These are phyloP conservation scores for Hypothenemus hampei DNA, from an alignment of 1,140 invertebrate species.

Conservation along the genomic window DNA sequence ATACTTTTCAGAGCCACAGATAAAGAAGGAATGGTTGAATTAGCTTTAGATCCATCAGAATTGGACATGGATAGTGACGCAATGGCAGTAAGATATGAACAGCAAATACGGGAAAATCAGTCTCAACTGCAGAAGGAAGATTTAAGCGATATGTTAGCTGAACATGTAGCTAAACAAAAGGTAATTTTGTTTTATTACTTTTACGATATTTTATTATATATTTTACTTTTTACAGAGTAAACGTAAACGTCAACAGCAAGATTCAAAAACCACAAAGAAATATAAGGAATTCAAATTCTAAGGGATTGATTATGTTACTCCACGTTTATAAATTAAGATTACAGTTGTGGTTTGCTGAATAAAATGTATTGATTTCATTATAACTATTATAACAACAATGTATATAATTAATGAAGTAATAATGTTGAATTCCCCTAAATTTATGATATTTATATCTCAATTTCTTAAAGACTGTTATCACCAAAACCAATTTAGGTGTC, in stretches of 20 bases:
- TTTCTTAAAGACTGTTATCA: not conserved
- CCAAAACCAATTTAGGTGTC: not conserved
- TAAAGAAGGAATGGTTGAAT: slow-evolving; percentile 74
- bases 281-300: slow-evolving; percentile 99
- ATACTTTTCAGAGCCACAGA: slow-evolving; percentile 38
- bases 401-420: not conserved
- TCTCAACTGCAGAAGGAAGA: slow-evolving; percentile 87
- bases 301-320: not conserved
- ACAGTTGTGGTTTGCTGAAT: not conserved
- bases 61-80: slow-evolving; percentile 93
- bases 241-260: slow-evolving; percentile 85
- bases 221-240: slow-evolving; percentile 73
- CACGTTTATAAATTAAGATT: slow-evolving; percentile 1
- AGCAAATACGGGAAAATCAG: slow-evolving; percentile 89
- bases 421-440: too few species aligned
- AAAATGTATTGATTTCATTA: not conserved
- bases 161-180: slow-evolving; percentile 94
- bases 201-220: not conserved
- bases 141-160: slow-evolving; percentile 96
- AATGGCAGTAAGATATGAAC: slow-evolving; percentile 95
- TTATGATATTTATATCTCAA: not conserved
- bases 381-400: not conserved
- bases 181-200: slow-evolving; percentile 45
- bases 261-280: slow-evolving; percentile 87
- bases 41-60: slow-evolving; percentile 95